phyloP scores from a whole-genome alignment of 2,797 vertebrate species.

The Xenopus petersii region DNA sequence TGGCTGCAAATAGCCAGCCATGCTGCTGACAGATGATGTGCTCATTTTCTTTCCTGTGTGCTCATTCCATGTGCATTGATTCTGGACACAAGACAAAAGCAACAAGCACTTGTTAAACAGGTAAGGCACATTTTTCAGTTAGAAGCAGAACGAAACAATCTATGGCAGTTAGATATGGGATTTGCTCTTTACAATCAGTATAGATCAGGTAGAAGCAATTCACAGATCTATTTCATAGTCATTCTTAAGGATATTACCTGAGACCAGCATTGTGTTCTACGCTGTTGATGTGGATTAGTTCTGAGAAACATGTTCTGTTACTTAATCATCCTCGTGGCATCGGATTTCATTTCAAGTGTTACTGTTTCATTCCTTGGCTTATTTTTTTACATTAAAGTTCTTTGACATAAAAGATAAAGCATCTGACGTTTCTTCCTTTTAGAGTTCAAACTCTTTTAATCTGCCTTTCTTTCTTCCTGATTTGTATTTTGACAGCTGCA shows the following conservation, averaged over 20 bases:
- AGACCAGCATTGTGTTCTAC: not conserved
- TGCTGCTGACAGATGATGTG: too few relatives aligned
- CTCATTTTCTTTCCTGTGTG: too few relatives aligned
- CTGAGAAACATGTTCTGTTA: conserved; percentile 10
- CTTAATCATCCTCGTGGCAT: not conserved
- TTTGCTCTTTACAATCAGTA: conserved; percentile 6
- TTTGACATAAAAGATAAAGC: conserved; percentile 28
- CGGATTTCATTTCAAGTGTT: not conserved
- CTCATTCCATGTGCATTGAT: too few relatives aligned
- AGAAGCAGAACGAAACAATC: not conserved
- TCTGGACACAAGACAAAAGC: too few relatives aligned
- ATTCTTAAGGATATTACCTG: not conserved
- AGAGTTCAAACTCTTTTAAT: too few relatives aligned
- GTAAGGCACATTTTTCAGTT: too few relatives aligned
- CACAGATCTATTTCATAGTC: conserved; percentile 11
- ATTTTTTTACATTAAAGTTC: conserved; percentile 19
- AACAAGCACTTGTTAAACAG: too few relatives aligned
- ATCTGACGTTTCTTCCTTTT: conserved; percentile 18
- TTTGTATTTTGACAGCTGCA: conserved; percentile 5
- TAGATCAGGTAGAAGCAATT: conserved; percentile 7
- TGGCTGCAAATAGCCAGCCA: too few relatives aligned
- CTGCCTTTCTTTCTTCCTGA: too few relatives aligned
- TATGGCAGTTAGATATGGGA: not conserved
- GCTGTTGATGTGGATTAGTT: not conserved
- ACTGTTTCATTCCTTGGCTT: conserved; percentile 12